Evolutionary conservation across 2,888 invertebrate genomes (phyloP).

Genomic region (Rhyacophila evoluta): DNA sequence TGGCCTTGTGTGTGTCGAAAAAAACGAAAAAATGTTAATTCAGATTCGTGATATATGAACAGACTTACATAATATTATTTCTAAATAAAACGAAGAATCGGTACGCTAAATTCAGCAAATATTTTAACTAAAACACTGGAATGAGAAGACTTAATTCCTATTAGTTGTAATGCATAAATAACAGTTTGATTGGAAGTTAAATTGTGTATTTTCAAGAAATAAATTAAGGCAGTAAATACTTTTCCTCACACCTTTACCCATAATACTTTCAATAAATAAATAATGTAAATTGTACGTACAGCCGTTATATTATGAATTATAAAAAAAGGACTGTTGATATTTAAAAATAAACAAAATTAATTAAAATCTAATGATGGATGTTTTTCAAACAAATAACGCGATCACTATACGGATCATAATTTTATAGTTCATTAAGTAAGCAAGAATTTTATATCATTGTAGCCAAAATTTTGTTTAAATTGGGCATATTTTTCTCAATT

Average conservation of each 20-base stretch:
- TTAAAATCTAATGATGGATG: background rate
- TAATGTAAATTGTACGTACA: background rate
- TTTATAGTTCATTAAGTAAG: conserved; percentile 40
- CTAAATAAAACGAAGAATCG: no score
- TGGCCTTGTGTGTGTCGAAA: no score
- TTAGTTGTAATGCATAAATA: background rate
- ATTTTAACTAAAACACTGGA: background rate
- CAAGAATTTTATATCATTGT: conserved; percentile 12
- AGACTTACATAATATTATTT: no score
- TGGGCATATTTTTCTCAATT: conserved; percentile 35
- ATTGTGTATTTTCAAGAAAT: background rate
- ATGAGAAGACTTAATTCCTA: background rate
- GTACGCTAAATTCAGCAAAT: no score
- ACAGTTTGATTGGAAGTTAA: background rate
- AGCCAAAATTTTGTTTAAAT: background rate
- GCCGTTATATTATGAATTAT: background rate
- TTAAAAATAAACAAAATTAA: background rate
- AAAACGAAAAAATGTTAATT: no score
- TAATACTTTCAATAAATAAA: background rate
- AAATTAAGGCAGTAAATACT: background rate
- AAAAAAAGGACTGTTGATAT: background rate
- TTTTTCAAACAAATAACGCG: background rate
- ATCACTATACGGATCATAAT: background rate
- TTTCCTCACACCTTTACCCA: background rate
- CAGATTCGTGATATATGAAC: no score